phyloP scores from a whole-genome alignment of 1,140 invertebrate genomes.

The Eriocheir sinensis region DNA sequence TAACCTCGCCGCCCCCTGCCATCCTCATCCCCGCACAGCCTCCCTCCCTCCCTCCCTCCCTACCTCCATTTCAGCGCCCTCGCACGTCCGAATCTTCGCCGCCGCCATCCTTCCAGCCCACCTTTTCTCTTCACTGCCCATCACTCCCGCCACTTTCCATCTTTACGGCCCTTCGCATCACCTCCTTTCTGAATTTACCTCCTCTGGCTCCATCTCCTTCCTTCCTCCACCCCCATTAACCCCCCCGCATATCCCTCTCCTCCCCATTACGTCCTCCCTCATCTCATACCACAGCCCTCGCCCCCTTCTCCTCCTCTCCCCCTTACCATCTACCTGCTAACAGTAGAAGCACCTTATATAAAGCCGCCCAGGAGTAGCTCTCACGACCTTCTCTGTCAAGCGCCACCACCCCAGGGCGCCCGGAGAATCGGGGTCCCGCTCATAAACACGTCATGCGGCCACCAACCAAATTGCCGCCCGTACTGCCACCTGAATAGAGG shows the following conservation, averaged over 20 bases:
- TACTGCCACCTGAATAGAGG: conserved; percentile 13
- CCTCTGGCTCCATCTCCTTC: not conserved
- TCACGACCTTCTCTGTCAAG: conserved; percentile 1
- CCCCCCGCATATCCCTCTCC: not conserved
- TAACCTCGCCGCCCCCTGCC: too few relatives aligned
- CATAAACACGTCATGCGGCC: conserved; percentile 20
- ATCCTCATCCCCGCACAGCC: not conserved
- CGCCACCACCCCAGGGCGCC: not conserved
- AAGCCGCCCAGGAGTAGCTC: not conserved
- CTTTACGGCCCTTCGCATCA: conserved; percentile 1
- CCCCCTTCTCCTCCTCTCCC: not conserved
- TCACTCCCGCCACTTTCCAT: conserved; percentile 12
- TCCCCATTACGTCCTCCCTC: not conserved
- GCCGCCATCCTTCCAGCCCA: not conserved
- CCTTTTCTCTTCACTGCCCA: conserved; percentile 13
- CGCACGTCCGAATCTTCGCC: not conserved
- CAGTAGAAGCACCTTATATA: conserved; percentile 2
- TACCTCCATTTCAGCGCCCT: not conserved
- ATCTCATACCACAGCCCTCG: not conserved
- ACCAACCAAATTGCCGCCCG: conserved; percentile 9
- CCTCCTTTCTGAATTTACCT: conserved; percentile 12
- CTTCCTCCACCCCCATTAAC: conserved; percentile 9
- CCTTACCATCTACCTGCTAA: not conserved
- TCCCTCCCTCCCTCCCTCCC: not conserved
- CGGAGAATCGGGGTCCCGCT: not conserved